These are phyloP conservation scores for Drosophila putrida DNA, from an alignment of 2,888 invertebrate genomes.

Conservation along the genomic window DNA sequence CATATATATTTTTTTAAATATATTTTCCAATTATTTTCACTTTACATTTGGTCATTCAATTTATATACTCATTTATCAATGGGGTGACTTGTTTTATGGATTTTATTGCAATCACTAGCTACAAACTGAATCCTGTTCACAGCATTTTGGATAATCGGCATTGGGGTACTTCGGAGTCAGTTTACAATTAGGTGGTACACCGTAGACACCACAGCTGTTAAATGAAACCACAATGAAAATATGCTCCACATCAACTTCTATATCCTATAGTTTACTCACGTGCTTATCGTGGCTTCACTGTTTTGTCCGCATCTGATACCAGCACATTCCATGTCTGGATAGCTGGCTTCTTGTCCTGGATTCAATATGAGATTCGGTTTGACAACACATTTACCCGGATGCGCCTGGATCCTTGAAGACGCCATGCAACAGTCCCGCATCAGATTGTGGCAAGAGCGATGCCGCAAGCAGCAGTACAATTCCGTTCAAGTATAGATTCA, in stretches of 20 bases:
- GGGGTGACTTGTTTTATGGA: no score
- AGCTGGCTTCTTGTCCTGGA: constrained; percentile 30
- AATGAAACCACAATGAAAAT: constrained; percentile 2
- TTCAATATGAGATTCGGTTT: constrained; percentile 39
- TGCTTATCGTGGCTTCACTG: constrained; percentile 46
- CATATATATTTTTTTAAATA: no score
- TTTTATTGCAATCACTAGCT: background rate
- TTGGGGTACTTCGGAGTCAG: constrained; percentile 40
- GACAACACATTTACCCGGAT: constrained; percentile 72
- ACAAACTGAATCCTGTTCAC: constrained; percentile 29
- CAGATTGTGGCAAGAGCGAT: no score
- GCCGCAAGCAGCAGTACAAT: constrained; percentile 22
- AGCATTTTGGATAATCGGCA: constrained; percentile 63
- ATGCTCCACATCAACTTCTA: no score
- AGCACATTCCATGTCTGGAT: constrained; percentile 47
- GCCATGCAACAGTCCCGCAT: no score
- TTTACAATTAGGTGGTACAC: constrained; percentile 23
- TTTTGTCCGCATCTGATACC: constrained; percentile 44
- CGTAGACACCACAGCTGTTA: constrained; percentile 55
- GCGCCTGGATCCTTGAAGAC: background rate
- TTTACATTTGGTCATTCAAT: constrained; percentile 5
- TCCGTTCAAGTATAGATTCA: constrained; percentile 44
- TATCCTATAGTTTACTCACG: constrained; percentile 43
- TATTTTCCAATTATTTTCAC: background rate
- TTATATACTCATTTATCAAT: no score